Evolutionary conservation across 2,888 invertebrate genomes (phyloP).

Genomic region (Euclidia mi): DNA sequence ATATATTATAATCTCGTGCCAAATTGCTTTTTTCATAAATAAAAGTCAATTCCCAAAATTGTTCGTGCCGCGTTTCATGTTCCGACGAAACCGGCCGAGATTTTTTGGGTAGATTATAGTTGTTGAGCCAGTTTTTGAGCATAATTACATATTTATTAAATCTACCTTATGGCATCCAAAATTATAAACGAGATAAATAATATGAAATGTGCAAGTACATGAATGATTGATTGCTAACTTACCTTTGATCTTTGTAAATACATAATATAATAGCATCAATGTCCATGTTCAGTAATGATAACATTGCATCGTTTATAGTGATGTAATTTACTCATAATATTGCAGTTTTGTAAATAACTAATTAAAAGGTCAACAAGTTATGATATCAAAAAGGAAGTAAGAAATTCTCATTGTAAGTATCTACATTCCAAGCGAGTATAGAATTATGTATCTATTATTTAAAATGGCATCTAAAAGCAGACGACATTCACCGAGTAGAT

Average conservation of each 20-base stretch:
- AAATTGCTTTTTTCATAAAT: conserved; percentile 44
- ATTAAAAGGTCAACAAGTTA: conserved; percentile 23
- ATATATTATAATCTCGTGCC: conserved; percentile 41
- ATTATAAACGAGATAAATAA: background rate
- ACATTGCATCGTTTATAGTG: conserved; percentile 23
- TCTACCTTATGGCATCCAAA: too few species aligned
- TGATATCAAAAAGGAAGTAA: conserved; percentile 11
- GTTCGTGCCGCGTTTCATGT: conserved; percentile 24
- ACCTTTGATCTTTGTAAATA: conserved; percentile 26
- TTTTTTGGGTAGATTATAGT: conserved; percentile 16
- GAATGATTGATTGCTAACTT: background rate
- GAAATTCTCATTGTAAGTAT: too few species aligned
- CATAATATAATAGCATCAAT: conserved; percentile 38
- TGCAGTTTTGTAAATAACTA: conserved; percentile 20
- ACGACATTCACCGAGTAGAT: conserved; percentile 48
- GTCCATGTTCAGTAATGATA: conserved; percentile 30
- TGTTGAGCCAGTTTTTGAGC: too few species aligned
- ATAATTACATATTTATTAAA: too few species aligned
- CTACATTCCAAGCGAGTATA: too few species aligned
- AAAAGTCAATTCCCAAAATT: conserved; percentile 40
- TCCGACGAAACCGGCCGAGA: conserved; percentile 14
- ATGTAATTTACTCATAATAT: conserved; percentile 45
- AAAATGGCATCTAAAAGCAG: conserved; percentile 37
- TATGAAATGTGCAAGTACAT: background rate
- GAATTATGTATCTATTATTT: too few species aligned